Percentiles rank a stretch among this genome's conserved stretches.
These are phyloP conservation scores for Trichomycterus rosablanca DNA, from an alignment of 2,113 vertebrate genomes.

Conservation along the genomic window DNA sequence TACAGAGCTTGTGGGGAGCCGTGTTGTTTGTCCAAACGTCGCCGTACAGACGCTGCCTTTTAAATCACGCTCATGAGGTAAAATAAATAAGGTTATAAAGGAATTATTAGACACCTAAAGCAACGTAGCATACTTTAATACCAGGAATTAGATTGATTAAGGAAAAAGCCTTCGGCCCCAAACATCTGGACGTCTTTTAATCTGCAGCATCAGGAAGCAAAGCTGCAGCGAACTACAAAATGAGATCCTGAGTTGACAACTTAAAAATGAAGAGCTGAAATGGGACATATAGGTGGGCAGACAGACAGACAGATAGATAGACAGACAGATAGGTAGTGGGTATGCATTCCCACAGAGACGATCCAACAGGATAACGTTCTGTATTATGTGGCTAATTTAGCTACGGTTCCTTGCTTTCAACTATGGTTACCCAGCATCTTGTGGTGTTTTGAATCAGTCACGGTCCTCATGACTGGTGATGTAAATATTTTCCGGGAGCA, in stretches of 20 bases:
- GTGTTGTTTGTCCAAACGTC: constrained; percentile 2
- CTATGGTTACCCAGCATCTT: constrained; percentile 9
- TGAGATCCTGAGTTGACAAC: too few species aligned
- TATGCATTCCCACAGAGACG: too few species aligned
- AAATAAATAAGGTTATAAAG: constrained; percentile 37
- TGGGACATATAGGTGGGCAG: too few species aligned
- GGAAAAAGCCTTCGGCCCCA: constrained; percentile 2
- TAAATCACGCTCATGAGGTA: constrained; percentile 50
- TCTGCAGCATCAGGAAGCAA: neutral
- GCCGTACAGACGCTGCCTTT: constrained; percentile 36
- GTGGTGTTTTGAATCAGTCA: constrained; percentile 17
- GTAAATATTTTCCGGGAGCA: constrained; percentile 23
- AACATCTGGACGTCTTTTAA: constrained; percentile 15
- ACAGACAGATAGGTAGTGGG: too few species aligned
- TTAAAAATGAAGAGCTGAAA: too few species aligned
- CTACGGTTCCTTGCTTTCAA: too few species aligned
- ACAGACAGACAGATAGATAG: too few species aligned
- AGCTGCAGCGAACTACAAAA: too few species aligned
- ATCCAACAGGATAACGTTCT: too few species aligned
- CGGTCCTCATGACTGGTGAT: constrained; percentile 27
- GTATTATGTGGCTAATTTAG: too few species aligned
- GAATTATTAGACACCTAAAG: constrained; percentile 34
- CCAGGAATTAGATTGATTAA: too few species aligned
- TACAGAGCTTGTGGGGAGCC: neutral
- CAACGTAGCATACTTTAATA: constrained; percentile 12